A percentile compares a stretch with the other conserved stretches of the same genome.
Evolutionary conservation across 1,140 invertebrate species (phyloP).

Genomic region (Mesaphorura yosii): DNA sequence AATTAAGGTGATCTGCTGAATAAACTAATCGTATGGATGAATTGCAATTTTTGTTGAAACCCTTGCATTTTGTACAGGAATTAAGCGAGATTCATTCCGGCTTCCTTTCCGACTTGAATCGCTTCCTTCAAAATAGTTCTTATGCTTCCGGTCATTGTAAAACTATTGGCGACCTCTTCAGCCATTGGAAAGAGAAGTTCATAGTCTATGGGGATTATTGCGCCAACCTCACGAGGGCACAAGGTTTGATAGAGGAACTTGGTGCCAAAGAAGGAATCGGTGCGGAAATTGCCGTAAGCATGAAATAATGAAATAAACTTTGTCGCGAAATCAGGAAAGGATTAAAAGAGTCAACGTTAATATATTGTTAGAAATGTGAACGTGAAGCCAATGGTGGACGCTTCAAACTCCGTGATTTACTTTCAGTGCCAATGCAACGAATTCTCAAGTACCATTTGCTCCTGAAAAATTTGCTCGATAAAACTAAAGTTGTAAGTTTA

Average conservation of each 20-base stretch:
- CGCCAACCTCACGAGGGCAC: constrained; percentile 73
- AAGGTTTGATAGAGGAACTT: constrained; percentile 60
- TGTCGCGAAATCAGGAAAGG: no score
- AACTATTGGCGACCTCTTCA: constrained; percentile 56
- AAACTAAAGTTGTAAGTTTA: constrained; percentile 54
- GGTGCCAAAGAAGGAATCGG: constrained; percentile 51
- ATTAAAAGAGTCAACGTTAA: no score
- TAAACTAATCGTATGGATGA: not conserved
- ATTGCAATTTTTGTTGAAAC: not conserved
- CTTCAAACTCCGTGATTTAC: constrained; percentile 83
- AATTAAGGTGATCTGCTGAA: constrained; percentile 56
- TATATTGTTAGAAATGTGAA: constrained; percentile 89
- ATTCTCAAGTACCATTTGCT: constrained; percentile 94
- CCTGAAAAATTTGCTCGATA: constrained; percentile 81
- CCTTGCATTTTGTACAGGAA: constrained; percentile 46
- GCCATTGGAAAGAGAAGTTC: constrained; percentile 78
- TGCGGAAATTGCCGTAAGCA: no score
- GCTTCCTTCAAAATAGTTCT: constrained; percentile 41
- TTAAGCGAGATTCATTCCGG: constrained; percentile 72
- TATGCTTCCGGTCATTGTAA: constrained; percentile 16
- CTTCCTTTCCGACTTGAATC: constrained; percentile 72
- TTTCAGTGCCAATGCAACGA: constrained; percentile 95
- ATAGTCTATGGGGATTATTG: constrained; percentile 93
- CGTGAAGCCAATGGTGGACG: constrained; percentile 86
- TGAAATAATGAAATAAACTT: no score